Evolutionary conservation across 2,797 vertebrate genomes (phyloP), one percentile per base, ranked within the genome.

Genomic region (Sebastes trivittatus): DNA sequence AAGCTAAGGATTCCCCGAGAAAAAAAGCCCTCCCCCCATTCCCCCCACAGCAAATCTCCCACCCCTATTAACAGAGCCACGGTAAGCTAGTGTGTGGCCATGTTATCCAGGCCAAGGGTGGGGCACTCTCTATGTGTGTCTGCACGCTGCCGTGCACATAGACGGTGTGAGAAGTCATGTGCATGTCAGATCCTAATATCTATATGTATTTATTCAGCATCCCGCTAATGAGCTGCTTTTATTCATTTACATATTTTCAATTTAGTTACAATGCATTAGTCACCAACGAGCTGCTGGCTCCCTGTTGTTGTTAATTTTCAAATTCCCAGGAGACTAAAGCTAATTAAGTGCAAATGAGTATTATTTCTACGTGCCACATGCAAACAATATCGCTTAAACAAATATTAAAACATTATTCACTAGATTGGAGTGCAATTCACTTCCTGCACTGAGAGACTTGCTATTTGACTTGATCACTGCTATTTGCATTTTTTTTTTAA

Each of bases 81-180:
- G 11, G 62, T 78, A 73, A 73, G 77, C 82, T 80, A 79, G 72
- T 84, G 79, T 82, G 87, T 77, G 65, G 84, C 56, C 65, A 16
- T 72, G 78, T 75, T 91, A 90, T 93, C 75, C 77, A 81, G 83
- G 87, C 76, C 49, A 83, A 74, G 89, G 92, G 84, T 86, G 91
- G 84, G 70, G 89, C 83, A 67, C 65, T 67, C 7, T 38, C 36
- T 14, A 14, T 69, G 42, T 87, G 75, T 54, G 49, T 80, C 16
- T 77, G 68, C 56, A 34, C 55, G 29, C 52, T 49, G 8, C 58
- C 69, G 64, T 61, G 63, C 46, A 8, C 32, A 38, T 18, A 36
- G 5, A 68, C n/a, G 9, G 9, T 70, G 64, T 8, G n/a, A 74
- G 7, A 49, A 42, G 67, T 67, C 10, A 52, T n/a, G 52, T 36